phyloP scores from a whole-genome alignment of 2,797 vertebrate genomes.

The Falco cherrug region DNA sequence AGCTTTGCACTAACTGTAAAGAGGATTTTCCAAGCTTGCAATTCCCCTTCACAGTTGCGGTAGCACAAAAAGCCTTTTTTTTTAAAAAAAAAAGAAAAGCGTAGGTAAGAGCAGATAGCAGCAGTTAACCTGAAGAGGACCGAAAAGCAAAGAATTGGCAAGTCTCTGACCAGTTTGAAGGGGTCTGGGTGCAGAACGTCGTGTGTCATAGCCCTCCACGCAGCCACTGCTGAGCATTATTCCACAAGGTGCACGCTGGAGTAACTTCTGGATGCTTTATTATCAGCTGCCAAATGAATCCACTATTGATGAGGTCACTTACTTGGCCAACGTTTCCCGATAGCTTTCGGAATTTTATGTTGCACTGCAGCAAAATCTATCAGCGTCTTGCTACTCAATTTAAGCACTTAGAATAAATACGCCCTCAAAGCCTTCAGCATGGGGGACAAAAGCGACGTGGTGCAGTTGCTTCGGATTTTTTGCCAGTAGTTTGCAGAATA shows the following conservation, averaged over 20 bases:
- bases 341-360: neutral
- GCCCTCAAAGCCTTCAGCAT: neutral
- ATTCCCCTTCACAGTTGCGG: neutral
- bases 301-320: neutral
- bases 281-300: neutral
- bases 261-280: constrained; percentile 12
- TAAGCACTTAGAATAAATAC: neutral
- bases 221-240: neutral
- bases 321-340: neutral
- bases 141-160: neutral
- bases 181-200: neutral
- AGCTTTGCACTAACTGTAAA: neutral
- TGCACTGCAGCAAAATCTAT: neutral
- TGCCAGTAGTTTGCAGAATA: neutral
- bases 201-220: neutral
- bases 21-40: neutral
- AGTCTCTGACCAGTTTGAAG: neutral
- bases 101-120: neutral
- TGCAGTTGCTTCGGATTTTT: neutral
- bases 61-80: neutral
- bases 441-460: neutral
- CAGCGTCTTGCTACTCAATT: neutral
- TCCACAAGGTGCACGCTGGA: neutral
- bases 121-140: neutral
- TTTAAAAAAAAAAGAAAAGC: too few relatives aligned